These are phyloP conservation scores for Thalpophila matura DNA, from an alignment of 2,888 invertebrate species.

Conservation along the genomic window DNA sequence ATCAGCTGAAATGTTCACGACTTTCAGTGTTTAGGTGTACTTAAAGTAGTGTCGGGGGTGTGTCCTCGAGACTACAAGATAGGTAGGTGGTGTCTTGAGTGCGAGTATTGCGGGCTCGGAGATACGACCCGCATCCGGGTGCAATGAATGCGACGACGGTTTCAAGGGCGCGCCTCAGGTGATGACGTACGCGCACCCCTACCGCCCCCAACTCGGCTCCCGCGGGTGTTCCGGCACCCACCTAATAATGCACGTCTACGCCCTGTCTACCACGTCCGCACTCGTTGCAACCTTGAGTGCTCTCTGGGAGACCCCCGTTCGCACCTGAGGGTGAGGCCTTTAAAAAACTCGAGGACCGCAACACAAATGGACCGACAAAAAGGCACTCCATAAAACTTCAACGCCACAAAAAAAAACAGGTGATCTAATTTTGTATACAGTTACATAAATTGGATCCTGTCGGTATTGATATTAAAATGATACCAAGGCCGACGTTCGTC, in stretches of 20 bases:
- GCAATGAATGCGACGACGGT: conserved; percentile 90
- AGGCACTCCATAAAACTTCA: conserved; percentile 30
- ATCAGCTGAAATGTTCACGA: conserved; percentile 48
- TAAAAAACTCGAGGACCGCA: conserved; percentile 61
- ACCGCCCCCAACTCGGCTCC: conserved; percentile 78
- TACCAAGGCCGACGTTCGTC: conserved; percentile 28
- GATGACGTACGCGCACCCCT: conserved; percentile 89
- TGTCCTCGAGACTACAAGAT: conserved; percentile 59
- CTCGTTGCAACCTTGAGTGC: conserved; percentile 89
- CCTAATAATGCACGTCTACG: conserved; percentile 91
- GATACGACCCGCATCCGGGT: conserved; percentile 89
- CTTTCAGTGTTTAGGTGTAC: conserved; percentile 42
- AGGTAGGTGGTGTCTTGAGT: conserved; percentile 79
- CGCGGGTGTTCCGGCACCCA: conserved; percentile 89
- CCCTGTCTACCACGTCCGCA: conserved; percentile 89
- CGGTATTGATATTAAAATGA: conserved; percentile 46
- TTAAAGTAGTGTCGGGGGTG: conserved; percentile 49
- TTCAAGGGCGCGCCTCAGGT: conserved; percentile 91
- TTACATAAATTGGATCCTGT: conserved; percentile 29
- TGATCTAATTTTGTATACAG: conserved; percentile 22
- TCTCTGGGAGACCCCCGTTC: conserved; percentile 78
- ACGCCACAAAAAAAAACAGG: conserved; percentile 17
- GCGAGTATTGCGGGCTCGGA: conserved; percentile 80
- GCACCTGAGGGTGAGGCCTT: conserved; percentile 64
- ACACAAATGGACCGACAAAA: conserved; percentile 41